These are phyloP conservation scores for Todus mexicanus DNA, from an alignment of 2,797 vertebrate species.

Conservation along the genomic window DNA sequence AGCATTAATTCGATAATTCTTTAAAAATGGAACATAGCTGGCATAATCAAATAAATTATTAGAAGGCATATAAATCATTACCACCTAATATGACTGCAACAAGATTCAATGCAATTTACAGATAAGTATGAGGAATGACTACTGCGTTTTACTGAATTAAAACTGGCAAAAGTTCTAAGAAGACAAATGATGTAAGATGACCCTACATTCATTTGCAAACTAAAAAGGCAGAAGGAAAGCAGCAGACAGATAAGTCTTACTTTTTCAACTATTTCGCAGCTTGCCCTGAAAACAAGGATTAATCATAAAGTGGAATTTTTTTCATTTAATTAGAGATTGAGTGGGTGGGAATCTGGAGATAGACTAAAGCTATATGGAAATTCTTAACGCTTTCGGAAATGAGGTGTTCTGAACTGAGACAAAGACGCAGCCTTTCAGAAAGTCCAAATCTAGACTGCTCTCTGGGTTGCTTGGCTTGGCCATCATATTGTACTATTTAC, in stretches of 20 bases:
- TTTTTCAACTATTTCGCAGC: slow-evolving; percentile 55
- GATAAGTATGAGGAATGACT: slow-evolving; percentile 81
- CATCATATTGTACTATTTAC: background rate
- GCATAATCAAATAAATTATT: slow-evolving; percentile 79
- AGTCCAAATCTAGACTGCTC: background rate
- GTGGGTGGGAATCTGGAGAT: slow-evolving; percentile 26
- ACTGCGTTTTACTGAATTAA: slow-evolving; percentile 79
- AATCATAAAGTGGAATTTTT: slow-evolving; percentile 58
- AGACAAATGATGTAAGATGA: slow-evolving; percentile 78
- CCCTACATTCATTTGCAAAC: slow-evolving; percentile 61
- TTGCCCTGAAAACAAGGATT: slow-evolving; percentile 47
- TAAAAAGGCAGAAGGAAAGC: slow-evolving; percentile 56
- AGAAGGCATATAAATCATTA: slow-evolving; percentile 76
- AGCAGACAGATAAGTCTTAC: slow-evolving; percentile 58
- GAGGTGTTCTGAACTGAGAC: background rate
- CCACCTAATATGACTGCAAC: slow-evolving; percentile 73
- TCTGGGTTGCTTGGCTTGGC: background rate
- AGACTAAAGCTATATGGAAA: background rate
- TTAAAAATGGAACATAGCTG: slow-evolving; percentile 70
- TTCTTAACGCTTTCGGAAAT: background rate
- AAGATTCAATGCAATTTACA: slow-evolving; percentile 78
- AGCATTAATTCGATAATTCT: slow-evolving; percentile 68
- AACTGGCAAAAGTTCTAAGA: slow-evolving; percentile 74
- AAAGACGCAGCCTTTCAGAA: background rate
- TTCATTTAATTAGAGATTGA: slow-evolving; percentile 59